Evolutionary conservation across 2,888 invertebrate genomes (phyloP).

Genomic region (Drepana falcataria): DNA sequence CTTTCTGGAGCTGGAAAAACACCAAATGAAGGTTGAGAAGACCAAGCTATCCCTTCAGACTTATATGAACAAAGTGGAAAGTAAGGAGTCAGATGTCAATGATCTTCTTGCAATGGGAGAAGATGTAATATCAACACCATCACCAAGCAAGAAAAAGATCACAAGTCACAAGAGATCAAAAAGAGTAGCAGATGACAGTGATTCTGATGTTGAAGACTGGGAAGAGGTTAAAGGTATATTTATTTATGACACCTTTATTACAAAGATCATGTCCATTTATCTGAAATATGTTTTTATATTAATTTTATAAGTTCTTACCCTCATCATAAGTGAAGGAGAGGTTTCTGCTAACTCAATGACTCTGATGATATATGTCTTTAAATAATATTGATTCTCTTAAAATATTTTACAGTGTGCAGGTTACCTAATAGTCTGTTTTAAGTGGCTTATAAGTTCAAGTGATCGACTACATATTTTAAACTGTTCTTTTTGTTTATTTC

Average conservation of each 20-base stretch:
- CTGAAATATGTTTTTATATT: too few species aligned
- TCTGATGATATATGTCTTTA: too few species aligned
- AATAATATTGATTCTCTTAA: not conserved
- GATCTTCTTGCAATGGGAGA: slow-evolving; percentile 84
- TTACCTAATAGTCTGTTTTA: too few species aligned
- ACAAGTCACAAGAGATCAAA: slow-evolving; percentile 20
- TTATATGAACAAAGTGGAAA: slow-evolving; percentile 50
- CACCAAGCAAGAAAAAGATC: slow-evolving; percentile 27
- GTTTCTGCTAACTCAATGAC: too few species aligned
- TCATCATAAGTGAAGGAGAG: too few species aligned
- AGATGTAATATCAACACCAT: slow-evolving; percentile 41
- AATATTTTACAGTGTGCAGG: not conserved
- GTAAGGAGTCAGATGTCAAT: slow-evolving; percentile 72
- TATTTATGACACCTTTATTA: not conserved
- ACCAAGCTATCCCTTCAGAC: slow-evolving; percentile 76
- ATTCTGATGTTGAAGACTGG: slow-evolving; percentile 84
- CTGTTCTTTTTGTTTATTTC: too few species aligned
- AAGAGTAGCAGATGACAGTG: slow-evolving; percentile 57
- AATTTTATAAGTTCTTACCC: too few species aligned
- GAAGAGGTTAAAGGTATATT: slow-evolving; percentile 84
- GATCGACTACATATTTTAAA: too few species aligned
- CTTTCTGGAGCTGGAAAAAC: slow-evolving; percentile 78
- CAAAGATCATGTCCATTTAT: too few species aligned
- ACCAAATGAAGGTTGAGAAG: slow-evolving; percentile 79
- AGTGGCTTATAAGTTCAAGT: too few species aligned